Evolutionary conservation across 1,140 invertebrate genomes (phyloP).

Genomic region (Drosophila punjabiensis): DNA sequence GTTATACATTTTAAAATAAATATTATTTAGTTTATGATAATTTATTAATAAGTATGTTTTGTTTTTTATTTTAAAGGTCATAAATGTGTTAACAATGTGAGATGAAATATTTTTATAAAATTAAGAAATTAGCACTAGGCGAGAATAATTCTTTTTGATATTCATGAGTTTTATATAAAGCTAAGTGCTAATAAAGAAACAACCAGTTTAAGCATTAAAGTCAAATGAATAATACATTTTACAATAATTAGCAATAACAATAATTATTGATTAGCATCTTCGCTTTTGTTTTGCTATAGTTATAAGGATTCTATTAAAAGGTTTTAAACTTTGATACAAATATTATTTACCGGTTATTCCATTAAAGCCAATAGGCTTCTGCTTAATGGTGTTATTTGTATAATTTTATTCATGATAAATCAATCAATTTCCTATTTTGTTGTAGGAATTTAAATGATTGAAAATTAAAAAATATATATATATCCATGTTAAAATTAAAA

Average conservation of each 20-base stretch:
- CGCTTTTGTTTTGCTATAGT: background rate
- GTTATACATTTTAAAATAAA: too few species aligned
- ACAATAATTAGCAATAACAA: background rate
- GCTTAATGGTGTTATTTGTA: background rate
- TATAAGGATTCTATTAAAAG: background rate
- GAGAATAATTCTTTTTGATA: background rate
- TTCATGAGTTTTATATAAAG: background rate
- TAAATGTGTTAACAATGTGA: too few species aligned
- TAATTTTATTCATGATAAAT: background rate
- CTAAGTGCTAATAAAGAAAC: background rate
- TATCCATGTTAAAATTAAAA: background rate
- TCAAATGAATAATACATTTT: conserved; percentile 1
- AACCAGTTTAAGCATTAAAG: conserved; percentile 7
- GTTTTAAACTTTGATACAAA: background rate
- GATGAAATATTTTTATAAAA: background rate
- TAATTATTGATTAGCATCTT: background rate
- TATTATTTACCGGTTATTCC: background rate
- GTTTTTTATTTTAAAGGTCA: too few species aligned
- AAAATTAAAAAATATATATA: background rate
- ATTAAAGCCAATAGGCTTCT: background rate
- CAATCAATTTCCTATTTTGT: too few species aligned
- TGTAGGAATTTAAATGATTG: background rate
- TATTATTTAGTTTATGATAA: too few species aligned
- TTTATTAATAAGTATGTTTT: too few species aligned
- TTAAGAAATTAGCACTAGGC: background rate